phyloP scores from a whole-genome alignment of 2,797 vertebrate genomes.

The Poeciliopsis presidionis region DNA sequence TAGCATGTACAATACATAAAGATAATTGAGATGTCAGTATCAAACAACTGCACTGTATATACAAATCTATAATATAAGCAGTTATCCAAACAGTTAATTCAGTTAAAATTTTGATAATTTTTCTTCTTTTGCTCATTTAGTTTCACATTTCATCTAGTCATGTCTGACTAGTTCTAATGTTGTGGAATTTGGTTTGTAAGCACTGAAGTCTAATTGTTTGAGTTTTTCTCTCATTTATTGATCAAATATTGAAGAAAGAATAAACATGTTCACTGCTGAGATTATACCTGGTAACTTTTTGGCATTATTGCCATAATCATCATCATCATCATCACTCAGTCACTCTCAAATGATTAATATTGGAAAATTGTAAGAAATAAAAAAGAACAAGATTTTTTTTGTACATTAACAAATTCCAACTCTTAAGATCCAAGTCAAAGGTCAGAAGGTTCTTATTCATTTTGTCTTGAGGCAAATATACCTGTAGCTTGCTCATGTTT shows the following conservation, averaged over 20 bases:
- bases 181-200: neutral
- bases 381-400: neutral
- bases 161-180: neutral
- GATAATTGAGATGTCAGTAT: neutral
- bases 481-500: neutral
- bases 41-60: neutral
- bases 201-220: neutral
- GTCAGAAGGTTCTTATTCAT: neutral
- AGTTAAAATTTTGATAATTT: neutral
- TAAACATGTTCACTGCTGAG: neutral
- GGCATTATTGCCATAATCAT: neutral
- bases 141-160: neutral
- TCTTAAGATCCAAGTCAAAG: neutral
- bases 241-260: neutral
- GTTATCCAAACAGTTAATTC: neutral
- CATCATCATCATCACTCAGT: neutral
- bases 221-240: neutral
- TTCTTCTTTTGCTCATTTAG: neutral
- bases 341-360: neutral
- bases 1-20: neutral
- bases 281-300: neutral
- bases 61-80: neutral
- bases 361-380: neutral
- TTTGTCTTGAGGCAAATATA: neutral
- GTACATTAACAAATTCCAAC: neutral